A percentile compares a stretch with the other conserved stretches of the same genome.
These are phyloP conservation scores for Aproaerema taeniolella DNA, from an alignment of 2,888 invertebrate genomes.

Conservation along the genomic window DNA sequence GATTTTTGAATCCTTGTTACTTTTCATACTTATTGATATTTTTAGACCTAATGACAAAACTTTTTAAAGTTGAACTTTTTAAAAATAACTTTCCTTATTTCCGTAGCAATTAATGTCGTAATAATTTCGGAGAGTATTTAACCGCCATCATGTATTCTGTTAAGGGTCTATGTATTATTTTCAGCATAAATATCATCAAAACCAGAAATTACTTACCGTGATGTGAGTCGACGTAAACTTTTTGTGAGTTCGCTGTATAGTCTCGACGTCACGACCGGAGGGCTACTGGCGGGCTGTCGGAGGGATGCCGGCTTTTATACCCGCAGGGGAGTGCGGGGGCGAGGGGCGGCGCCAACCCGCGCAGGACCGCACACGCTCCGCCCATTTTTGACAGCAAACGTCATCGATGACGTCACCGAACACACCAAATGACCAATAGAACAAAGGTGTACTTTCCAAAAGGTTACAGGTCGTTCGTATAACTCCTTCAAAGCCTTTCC, in stretches of 20 bases:
- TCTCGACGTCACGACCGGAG: constrained; percentile 27
- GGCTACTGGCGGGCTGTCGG: constrained; percentile 24
- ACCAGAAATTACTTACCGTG: constrained; percentile 49
- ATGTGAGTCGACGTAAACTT: constrained; percentile 56
- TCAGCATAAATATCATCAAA: background rate
- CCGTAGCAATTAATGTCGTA: no score
- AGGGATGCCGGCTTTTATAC: constrained; percentile 51
- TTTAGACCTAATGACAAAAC: no score
- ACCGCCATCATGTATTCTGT: no score
- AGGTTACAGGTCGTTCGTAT: constrained; percentile 5
- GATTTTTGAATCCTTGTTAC: no score
- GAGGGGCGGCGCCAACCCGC: constrained; percentile 47
- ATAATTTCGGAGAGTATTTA: no score
- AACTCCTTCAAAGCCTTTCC: no score
- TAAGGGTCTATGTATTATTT: no score
- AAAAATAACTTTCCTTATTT: no score
- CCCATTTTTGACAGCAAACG: constrained; percentile 57
- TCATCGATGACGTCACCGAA: constrained; percentile 34
- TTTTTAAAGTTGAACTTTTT: no score
- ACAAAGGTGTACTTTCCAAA: background rate
- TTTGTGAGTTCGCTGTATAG: constrained; percentile 31
- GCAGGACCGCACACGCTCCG: constrained; percentile 41
- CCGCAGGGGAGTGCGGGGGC: constrained; percentile 31
- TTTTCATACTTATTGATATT: no score
- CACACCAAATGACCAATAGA: constrained; percentile 7